Evolutionary conservation across 2,113 vertebrate species (phyloP).

Genomic region (Natator depressus): DNA sequence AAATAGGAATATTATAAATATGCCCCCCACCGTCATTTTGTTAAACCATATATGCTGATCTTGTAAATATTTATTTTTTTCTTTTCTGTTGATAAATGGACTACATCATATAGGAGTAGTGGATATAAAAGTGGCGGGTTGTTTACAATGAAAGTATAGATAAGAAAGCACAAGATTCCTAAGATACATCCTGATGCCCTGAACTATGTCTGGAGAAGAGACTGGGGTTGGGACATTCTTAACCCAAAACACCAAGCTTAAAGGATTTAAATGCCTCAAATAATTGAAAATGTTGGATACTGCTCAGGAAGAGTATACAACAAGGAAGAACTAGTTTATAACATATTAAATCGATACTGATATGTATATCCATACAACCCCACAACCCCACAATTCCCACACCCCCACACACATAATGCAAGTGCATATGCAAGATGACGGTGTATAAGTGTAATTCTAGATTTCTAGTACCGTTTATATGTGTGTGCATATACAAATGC

Average conservation of each 20-base stretch:
- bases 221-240: background rate
- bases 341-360: background rate
- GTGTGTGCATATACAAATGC: background rate
- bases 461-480: background rate
- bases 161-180: conserved; percentile 40
- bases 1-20: background rate
- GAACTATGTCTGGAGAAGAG: conserved; percentile 20
- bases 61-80: background rate
- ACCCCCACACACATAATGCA: background rate
- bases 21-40: background rate
- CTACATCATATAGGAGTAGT: background rate
- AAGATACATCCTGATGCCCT: background rate
- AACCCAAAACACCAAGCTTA: background rate
- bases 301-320: background rate
- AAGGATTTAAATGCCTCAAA: conserved; percentile 18
- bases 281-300: background rate
- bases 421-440: background rate
- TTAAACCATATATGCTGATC: background rate
- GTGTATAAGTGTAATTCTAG: background rate
- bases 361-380: background rate
- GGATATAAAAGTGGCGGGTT: conserved; percentile 32
- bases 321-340: background rate
- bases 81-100: background rate
- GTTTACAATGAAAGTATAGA: conserved; percentile 46
- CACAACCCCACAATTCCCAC: background rate